Conservation (phyloP, 2,797 vertebrate genomes). For the Manis pentadactyla region DNA sequence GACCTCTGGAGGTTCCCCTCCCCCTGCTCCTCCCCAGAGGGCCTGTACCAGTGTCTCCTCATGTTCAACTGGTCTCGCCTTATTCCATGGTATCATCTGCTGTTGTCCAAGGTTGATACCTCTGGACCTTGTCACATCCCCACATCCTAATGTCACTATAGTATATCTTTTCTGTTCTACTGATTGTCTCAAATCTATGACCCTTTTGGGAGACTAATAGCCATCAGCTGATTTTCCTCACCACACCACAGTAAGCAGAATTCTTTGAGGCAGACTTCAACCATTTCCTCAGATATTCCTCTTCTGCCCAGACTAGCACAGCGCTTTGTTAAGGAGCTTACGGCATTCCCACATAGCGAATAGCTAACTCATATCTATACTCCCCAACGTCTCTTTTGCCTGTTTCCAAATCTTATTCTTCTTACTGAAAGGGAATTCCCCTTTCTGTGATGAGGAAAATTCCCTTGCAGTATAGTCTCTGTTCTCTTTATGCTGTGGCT, state of each 20-base stretch:
- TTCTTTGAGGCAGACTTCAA: neutral
- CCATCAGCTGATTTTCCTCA: neutral
- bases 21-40: neutral
- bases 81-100: neutral
- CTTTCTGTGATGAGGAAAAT: neutral
- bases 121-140: neutral
- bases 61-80: neutral
- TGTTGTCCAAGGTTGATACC: neutral
- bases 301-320: neutral
- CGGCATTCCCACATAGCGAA: too few species aligned
- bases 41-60: neutral
- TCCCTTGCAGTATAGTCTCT: neutral
- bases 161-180: neutral
- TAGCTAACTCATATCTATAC: neutral
- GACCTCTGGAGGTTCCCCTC: neutral
- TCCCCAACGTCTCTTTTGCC: neutral
- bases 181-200: neutral
- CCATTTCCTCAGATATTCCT: neutral
- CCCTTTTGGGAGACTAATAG: neutral
- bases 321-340: neutral
- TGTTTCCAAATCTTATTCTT: neutral
- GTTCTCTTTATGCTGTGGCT: neutral
- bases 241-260: neutral
- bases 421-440: neutral
- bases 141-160: neutral